Base-by-base conservation (phyloP, 2,113 vertebrate species). In the Lophochroa leadbeateri region DNA sequence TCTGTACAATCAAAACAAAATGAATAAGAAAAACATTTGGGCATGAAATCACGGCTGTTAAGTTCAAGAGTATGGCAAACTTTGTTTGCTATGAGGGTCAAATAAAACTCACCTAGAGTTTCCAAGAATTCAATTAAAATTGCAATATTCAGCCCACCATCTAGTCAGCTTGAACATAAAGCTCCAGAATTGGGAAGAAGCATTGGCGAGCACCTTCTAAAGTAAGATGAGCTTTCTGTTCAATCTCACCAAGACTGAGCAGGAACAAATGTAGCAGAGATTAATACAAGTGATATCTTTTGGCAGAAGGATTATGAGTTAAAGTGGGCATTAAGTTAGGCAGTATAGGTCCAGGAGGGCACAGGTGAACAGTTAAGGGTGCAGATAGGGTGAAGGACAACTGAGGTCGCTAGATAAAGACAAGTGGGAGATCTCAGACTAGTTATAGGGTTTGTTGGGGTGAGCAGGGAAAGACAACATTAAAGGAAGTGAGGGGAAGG, bases 381-480 rank as follows among this genome's bases (percentile, higher is more conserved):
- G 7, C 10, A 35, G 29, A 10, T 20, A 20, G 13, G 7, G 13
- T 60, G 53, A 80, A 63, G 8, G 19, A 49, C 8, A 39, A 10
- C 11, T 64, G 13, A 3, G 0, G 3, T 55, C 6, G 10, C n/a
- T 35, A 77, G 24, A 21, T 33, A 84, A 79, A 61, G 31, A 39
- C 6, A 29, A 49, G 28, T 19, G 14, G 17, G 7, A 4, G 11
- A 37, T 58, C 6, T 12, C 21, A 52, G 53, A 23, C 10, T 55
- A 37, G 1, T 37, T 76, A 19, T 1, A 31, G 24, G 8, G 2
- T 28, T 79, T 9, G 2, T 46, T 21, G 11, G 7, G 4, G 15
- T n/a, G 33, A 49, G 7, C 47, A 60, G 35, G 7, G 20, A 86
- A 91, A 55, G 23, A 72, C 21, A 58, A 13, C n/a, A 27, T 2